Evolutionary conservation across 2,113 vertebrate species (phyloP).

Genomic region (Xiphophorus hellerii): DNA sequence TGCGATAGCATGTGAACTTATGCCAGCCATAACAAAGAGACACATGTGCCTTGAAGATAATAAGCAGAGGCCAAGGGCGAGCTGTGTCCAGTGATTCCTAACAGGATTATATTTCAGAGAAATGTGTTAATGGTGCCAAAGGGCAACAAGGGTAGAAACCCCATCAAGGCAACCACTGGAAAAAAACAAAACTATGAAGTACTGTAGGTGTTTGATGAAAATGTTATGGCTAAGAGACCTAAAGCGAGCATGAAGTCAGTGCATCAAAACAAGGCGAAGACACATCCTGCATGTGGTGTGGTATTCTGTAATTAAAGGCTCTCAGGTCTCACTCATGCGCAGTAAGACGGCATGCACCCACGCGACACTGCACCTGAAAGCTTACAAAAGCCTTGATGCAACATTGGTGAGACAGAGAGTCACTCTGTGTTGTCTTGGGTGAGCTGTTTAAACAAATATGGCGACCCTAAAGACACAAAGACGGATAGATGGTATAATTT

Average conservation of each 20-base stretch:
- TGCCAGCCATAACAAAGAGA: slow-evolving; percentile 12
- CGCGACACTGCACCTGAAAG: slow-evolving; percentile 38
- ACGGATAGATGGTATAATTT: slow-evolving; percentile 36
- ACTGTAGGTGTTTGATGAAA: not conserved
- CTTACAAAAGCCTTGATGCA: slow-evolving; percentile 32
- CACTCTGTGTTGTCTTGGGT: slow-evolving; percentile 1
- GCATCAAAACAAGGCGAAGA: slow-evolving; percentile 32
- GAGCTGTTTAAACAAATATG: slow-evolving; percentile 30
- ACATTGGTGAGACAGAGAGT: slow-evolving; percentile 28
- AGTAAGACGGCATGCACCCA: slow-evolving; percentile 31
- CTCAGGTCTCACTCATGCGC: slow-evolving; percentile 56
- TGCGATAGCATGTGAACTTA: not conserved
- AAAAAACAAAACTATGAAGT: not conserved
- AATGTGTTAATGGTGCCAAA: slow-evolving; percentile 31
- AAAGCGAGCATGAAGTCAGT: slow-evolving; percentile 40
- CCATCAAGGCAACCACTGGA: slow-evolving; percentile 9
- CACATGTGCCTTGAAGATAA: slow-evolving; percentile 59
- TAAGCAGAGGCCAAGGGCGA: slow-evolving; percentile 40
- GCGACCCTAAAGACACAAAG: slow-evolving; percentile 5
- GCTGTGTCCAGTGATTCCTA: slow-evolving; percentile 19
- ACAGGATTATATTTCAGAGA: slow-evolving; percentile 41
- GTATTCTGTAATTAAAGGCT: slow-evolving; percentile 70
- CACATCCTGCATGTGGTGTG: slow-evolving; percentile 34
- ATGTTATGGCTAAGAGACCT: slow-evolving; percentile 11
- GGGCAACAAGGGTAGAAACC: slow-evolving; percentile 28